Percentiles rank a stretch among this genome's conserved stretches.
These are phyloP conservation scores for Zaprionus bogoriensis DNA, from an alignment of 2,888 invertebrate genomes.

Conservation along the genomic window DNA sequence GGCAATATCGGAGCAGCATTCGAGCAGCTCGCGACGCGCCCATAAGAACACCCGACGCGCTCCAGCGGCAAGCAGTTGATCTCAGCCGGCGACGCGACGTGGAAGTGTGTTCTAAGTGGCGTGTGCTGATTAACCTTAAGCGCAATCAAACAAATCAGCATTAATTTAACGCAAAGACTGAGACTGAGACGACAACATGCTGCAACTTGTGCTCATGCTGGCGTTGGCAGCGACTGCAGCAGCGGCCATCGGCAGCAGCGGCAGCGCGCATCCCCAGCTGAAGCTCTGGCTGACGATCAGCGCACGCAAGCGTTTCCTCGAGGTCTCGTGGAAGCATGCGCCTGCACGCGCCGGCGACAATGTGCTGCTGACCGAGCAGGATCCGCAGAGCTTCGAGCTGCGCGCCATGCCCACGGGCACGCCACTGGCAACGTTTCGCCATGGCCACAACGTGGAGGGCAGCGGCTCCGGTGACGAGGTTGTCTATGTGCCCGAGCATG, in stretches of 20 bases:
- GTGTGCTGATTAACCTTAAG: slow-evolving; percentile 56
- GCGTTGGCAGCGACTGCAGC: slow-evolving; percentile 9
- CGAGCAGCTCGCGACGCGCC: slow-evolving; percentile 15
- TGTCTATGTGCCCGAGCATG: slow-evolving; percentile 54
- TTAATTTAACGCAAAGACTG: slow-evolving; percentile 40
- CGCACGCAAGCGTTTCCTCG: slow-evolving; percentile 78
- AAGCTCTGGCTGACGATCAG: slow-evolving; percentile 81
- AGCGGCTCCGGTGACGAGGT: slow-evolving; percentile 46
- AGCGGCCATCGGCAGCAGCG: no score
- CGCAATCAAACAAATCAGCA: slow-evolving; percentile 59
- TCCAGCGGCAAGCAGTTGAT: slow-evolving; percentile 33
- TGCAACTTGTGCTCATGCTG: slow-evolving; percentile 36
- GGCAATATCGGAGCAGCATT: slow-evolving; percentile 27
- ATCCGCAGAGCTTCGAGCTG: slow-evolving; percentile 75
- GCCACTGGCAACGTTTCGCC: slow-evolving; percentile 61
- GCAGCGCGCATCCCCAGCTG: slow-evolving; percentile 7
- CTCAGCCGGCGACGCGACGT: slow-evolving; percentile 23
- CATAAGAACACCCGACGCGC: slow-evolving; percentile 26
- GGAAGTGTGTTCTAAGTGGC: slow-evolving; percentile 24
- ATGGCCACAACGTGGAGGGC: slow-evolving; percentile 45
- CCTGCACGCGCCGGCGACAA: slow-evolving; percentile 69
- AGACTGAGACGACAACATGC: slow-evolving; percentile 17
- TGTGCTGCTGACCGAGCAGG: slow-evolving; percentile 77
- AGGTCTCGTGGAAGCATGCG: slow-evolving; percentile 82
- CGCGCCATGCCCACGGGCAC: slow-evolving; percentile 58